Base-by-base conservation (phyloP, 2,797 vertebrate genomes). In the Pangasius sanitwongsei region DNA sequence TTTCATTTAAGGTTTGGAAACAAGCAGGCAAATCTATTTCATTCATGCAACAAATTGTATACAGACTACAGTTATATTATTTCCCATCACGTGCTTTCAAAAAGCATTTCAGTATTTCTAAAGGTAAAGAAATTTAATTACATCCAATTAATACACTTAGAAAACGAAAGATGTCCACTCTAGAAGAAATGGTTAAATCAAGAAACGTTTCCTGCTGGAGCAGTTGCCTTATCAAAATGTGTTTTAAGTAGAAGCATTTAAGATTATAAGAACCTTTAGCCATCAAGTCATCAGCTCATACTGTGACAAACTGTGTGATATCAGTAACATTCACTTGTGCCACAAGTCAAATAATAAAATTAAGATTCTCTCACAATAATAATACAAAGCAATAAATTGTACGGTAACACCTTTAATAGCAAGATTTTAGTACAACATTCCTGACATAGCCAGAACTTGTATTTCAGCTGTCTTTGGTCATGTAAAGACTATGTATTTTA, bases 1-100 rank as follows among this genome's bases (percentile, higher is more conserved):
- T 63, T 89, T 82, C 74, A 86, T 78, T 90, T 86, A 90, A 65
- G 65, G 18, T 85, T 89, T 15, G 2, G 37, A 85, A 85, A 86
- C 77, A 86, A 59, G 48, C 18, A 72, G 41, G 72, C n/a, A 48
- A 48, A 48, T 77, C 12, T 37, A 34, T 69, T 83, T 57, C 31
- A 57, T 67, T 67, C 65, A 48, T 77, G 57, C 31, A 89, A 55
- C 41, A 75, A 86, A 86, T 88, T 18, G 48, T 53, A 63, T 41
- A 83, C 50, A 55, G 18, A 37, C 74, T n/a, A 34, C 48, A 80
- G 83, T 31, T 20, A 59, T 44, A 25, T 50, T 80, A 78, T 31
- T 78, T 50, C 7, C 16, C 8, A 53, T 67, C 18, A 20, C 44
- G 69, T 67, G 44, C 50, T 69, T 31, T 9, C 44, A 83, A 16